These are phyloP conservation scores for Orestias chungarensis DNA, from an alignment of 2,797 vertebrate genomes.

Conservation along the genomic window DNA sequence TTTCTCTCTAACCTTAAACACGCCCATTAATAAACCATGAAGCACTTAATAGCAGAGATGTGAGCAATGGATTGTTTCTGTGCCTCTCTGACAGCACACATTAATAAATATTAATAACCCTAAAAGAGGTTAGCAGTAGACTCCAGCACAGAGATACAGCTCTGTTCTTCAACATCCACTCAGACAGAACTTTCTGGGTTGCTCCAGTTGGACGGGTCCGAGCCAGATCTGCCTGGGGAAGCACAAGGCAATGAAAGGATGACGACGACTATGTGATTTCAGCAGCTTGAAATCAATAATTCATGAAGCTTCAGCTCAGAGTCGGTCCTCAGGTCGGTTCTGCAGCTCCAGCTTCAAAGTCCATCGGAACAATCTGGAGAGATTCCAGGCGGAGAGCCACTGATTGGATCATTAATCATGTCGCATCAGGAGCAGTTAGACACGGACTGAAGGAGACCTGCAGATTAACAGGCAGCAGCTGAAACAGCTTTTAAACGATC, in stretches of 20 bases:
- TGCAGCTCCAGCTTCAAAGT: neutral
- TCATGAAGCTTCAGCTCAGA: neutral
- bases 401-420: neutral
- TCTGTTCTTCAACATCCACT: neutral
- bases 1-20: conserved; percentile 37
- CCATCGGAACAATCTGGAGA: neutral
- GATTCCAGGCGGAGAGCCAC: neutral
- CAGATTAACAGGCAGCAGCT: too few species aligned
- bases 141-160: neutral
- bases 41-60: conserved; percentile 71
- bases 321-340: neutral
- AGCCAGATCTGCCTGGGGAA: neutral
- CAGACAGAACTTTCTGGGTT: neutral
- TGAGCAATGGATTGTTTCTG: conserved; percentile 72
- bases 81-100: conserved; percentile 65
- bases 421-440: neutral
- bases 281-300: neutral
- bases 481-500: too few species aligned
- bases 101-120: conserved; percentile 81
- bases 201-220: neutral
- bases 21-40: conserved; percentile 73
- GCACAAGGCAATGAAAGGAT: neutral
- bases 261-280: neutral
- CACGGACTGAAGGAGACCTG: too few species aligned
- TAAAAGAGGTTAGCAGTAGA: conserved; percentile 53